Evolutionary conservation across 2,888 invertebrate genomes (phyloP).

Genomic region (Epirrita christyi): DNA sequence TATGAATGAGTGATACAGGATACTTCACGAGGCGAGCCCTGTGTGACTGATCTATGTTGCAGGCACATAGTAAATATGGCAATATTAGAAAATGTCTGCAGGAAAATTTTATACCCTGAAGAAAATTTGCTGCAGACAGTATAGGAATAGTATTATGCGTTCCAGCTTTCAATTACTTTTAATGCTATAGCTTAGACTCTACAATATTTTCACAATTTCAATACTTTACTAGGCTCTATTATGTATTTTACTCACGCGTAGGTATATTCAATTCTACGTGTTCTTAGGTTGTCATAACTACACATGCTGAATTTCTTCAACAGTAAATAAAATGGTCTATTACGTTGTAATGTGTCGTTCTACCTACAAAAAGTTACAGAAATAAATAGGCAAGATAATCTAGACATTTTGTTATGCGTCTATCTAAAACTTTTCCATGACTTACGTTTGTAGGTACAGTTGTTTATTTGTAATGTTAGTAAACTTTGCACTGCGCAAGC

Average conservation of each 20-base stretch:
- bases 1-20: slow-evolving; percentile 57
- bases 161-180: neutral
- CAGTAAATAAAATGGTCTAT: no score
- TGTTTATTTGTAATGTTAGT: slow-evolving; percentile 46
- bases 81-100: neutral
- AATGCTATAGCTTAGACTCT: no score
- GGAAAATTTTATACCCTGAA: slow-evolving; percentile 2
- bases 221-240: no score
- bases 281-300: no score
- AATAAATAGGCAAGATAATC: neutral
- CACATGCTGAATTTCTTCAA: no score
- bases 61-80: neutral
- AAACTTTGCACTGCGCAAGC: slow-evolving; percentile 67
- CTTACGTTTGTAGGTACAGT: slow-evolving; percentile 25
- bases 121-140: no score
- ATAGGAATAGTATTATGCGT: no score
- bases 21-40: slow-evolving; percentile 46
- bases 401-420: slow-evolving; percentile 4
- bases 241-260: no score
- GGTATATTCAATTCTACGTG: no score
- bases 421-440: slow-evolving; percentile 35
- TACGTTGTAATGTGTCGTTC: no score
- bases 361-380: no score
- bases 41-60: slow-evolving; percentile 12
- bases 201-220: no score